Evolutionary conservation across 1,140 invertebrate species (phyloP), one percentile per base, ranked within the genome.

Genomic region (Acromyrmex heyeri): DNA sequence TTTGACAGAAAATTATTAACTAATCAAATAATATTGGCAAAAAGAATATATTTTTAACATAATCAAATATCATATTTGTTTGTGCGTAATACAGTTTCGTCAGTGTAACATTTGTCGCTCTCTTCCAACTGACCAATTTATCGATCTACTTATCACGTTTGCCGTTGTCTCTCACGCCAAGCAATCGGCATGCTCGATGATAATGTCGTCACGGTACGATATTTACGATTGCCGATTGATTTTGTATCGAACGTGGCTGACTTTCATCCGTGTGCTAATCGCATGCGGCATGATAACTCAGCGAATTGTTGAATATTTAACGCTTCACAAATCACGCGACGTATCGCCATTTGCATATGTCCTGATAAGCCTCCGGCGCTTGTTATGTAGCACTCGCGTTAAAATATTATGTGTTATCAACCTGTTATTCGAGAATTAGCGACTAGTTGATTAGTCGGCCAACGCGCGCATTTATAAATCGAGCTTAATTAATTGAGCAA

Each of bases 401-500:
- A 78, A 89, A 90, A 90, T 83, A 89, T 89, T 76, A 59, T 70
- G 65, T 69, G 72, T 70, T 85, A 86, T 69, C 75, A 76, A 48
- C 70, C 78, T 77, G 88, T 88, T 89, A 86, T 78, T 69, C 62
- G 88, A 72, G 87, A 70, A 85, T 86, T 83, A 83, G 79, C n/a
- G 30, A 75, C 55, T 64, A 69, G 69, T 44, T 30, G 53, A 81
- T 55, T 61, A 64, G 34, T 21, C 62, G 50, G 27, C 53, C 50
- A 44, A n/a, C 27, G 65, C 34, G 78, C 61, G 85, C 24, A 82
- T 88, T 90, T 88, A 86, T 90, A 90, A 90, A 90, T 90, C 81
- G 86, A 72, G 14, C 21, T 57, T 89, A 90, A 90, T 89, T 90
- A 89, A 89, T 89, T 89, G 85, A 79, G 55, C 55, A 61, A 83